Base-by-base conservation (phyloP, 2,113 vertebrate species). In the Mesocricetus auratus region DNA sequence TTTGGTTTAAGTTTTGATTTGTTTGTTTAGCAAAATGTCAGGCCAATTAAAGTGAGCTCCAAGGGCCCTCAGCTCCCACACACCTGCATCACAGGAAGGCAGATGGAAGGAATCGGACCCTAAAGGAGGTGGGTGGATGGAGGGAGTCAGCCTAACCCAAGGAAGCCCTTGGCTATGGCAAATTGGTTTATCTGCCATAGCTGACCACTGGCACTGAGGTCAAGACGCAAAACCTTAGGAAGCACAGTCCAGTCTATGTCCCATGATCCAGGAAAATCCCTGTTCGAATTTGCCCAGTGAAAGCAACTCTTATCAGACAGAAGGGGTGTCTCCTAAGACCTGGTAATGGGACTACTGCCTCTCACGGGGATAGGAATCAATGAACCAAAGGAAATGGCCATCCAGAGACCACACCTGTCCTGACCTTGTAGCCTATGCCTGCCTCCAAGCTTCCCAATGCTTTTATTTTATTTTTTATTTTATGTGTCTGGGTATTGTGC, bases 1-100 rank as follows among this genome's bases (percentile, higher is more conserved):
- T 98, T 98, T 98, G 96, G 93, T 88, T 96, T 97, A 96, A 58
- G 79, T 96, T 90, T 98, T 97, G 50, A 77, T 98, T 97, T 98
- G 98, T 98, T 98, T 98, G 97, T 98, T 98, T 98, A 98, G 97
- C 53, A 98, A 97, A 98, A 98, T 98, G 98, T 98, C 98, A 98
- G 97, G 90, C 97, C 98, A 98, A 98, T 98, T 98, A 98, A 97
- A 98, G 97, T 0, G 71, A 97, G 92, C 96, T 96, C 97, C 97
- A 19, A 0, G 86, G 81, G 68, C 91, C 5, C 71, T 95, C 92
- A 71, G 86, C 62, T 39, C 94, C 89, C 92, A 86, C 77, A 92
- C 90, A 94, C 86, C 94, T 81, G 1, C 97, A 29, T 90, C 16
- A 0, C 81, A 81, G 95, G 69, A 93, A 96, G 93, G 96, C 87